These are phyloP conservation scores for Mythimna loreyi DNA, from an alignment of 2,888 invertebrate species.

Conservation along the genomic window DNA sequence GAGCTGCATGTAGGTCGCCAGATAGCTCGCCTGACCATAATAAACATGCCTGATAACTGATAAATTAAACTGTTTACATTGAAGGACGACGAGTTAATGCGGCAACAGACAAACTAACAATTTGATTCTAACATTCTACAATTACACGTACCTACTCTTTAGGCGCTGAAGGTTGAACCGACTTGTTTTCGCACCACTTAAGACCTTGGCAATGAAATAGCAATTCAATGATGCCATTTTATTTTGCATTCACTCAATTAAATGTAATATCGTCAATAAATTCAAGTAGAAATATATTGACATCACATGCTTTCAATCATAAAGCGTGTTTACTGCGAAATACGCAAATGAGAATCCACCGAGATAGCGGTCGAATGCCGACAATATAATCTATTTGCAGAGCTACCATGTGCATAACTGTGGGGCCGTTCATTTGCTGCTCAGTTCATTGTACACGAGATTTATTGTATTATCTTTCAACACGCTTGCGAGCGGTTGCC, in stretches of 20 bases:
- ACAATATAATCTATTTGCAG: constrained; percentile 32
- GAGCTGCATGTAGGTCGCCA: constrained; percentile 18
- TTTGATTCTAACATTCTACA: background rate
- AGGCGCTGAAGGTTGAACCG: no score
- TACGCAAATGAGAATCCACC: constrained; percentile 11
- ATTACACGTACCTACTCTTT: no score
- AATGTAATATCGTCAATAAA: constrained; percentile 23
- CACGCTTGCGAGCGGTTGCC: background rate
- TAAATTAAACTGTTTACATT: background rate
- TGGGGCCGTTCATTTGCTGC: constrained; percentile 16
- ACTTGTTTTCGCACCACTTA: no score
- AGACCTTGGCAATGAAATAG: no score
- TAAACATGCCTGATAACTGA: constrained; percentile 9
- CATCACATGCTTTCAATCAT: constrained; percentile 9
- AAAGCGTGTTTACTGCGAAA: constrained; percentile 9
- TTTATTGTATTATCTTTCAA: constrained; percentile 17
- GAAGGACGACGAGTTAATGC: background rate
- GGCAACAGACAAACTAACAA: background rate
- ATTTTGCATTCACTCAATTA: constrained; percentile 6
- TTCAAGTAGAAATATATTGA: constrained; percentile 2
- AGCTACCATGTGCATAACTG: constrained; percentile 32
- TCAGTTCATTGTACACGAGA: constrained; percentile 44
- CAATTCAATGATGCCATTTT: background rate
- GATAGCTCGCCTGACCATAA: constrained; percentile 26
- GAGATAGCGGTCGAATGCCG: constrained; percentile 21